Evolutionary conservation across 2,888 invertebrate genomes (phyloP), one percentile per base, ranked within the genome.

Genomic region (Nycteola revayana): DNA sequence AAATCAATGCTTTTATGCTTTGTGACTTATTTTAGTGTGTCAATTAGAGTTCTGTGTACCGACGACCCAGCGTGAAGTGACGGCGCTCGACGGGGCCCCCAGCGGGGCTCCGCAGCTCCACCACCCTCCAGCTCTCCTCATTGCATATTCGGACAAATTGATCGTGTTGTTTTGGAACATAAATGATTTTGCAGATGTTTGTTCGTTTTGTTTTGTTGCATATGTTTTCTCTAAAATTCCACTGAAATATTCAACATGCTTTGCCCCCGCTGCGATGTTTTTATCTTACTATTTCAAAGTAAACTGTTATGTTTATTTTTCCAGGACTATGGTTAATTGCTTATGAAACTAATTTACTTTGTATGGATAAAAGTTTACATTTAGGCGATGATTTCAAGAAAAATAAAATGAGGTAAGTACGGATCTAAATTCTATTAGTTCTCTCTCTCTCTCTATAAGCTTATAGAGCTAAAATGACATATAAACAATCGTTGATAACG

Each of bases 1-100:
- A 55, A 68, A 63, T 61, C 60, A 60, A 55, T 49, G 60, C 57
- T 74, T 75, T 73, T 72, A 64, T 77, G 62, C 59, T 49, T 60
- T 57, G 65, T 75, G 74, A 76, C 73, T 74, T 75, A 77, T 78
- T 81, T 80, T 82, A 84, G 83, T 84, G 84, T 86, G 81, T 85
- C 86, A 86, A 87, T 88, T 87, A 86, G 85, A 85, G 81, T 74
- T 77, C 69, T 85, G 85, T 83, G 74, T 84, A 66, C 74, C 68
- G 75, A 74, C 72, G 70, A 47, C 86, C 27, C 86, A 84, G 87
- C 85, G 61, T 75, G 86, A 69, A 70, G 59, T 66, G 66, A 53
- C 71, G 73, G 51, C 52, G 49, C 72, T 47, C 75, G 68, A 52
- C 61, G 65, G 66, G 61, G 49, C 49, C 53, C 46, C 21, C 53